Base-by-base conservation (phyloP, 2,888 invertebrate genomes). In the Aplocera efformata region DNA sequence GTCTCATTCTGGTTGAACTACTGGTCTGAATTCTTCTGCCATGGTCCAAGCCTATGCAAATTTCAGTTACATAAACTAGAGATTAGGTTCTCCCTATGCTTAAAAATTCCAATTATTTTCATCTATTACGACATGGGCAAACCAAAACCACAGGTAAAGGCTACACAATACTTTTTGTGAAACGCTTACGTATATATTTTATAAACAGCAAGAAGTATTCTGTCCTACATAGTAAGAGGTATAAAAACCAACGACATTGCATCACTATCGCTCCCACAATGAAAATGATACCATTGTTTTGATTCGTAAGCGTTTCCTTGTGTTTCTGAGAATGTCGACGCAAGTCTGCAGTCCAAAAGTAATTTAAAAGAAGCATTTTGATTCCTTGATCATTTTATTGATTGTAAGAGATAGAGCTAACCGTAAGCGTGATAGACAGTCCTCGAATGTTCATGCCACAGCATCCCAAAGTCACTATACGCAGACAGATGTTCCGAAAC, bases 201-300 rank as follows among this genome's bases (percentile, higher is more conserved):
- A n/a, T n/a, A 30, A 32, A 41, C 41, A 34, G 23, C 38, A 36
- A 50, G 32, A 35, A 28, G 25, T 26, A 29, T 32, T 36, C 36
- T 38, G 42, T 29, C 36, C 42, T 32, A 46, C 48, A 41, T 48
- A 41, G 17, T 24, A 28, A 28, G 25, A 30, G 25, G 32, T 21
- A 37, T 34, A 13, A 39, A 41, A 33, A 22, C 25, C 38, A 20
- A 38, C 35, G 29, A 20, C 24, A 44, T 47, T 43, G 38, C 46
- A 33, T 38, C 41, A 42, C 35, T 32, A 24, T 33, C 32, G 35
- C 43, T 44, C 39, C 27, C 43, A 52, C 46, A 41, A 31, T 31
- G 27, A 24, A 36, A 42, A 33, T 27, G 26, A 44, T 43, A 29
- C 42, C 30, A 37, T 52, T 47, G 43, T 43, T 40, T 22, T 37